Conservation (phyloP, 2,888 invertebrate genomes). For the Cetonia aurata region DNA sequence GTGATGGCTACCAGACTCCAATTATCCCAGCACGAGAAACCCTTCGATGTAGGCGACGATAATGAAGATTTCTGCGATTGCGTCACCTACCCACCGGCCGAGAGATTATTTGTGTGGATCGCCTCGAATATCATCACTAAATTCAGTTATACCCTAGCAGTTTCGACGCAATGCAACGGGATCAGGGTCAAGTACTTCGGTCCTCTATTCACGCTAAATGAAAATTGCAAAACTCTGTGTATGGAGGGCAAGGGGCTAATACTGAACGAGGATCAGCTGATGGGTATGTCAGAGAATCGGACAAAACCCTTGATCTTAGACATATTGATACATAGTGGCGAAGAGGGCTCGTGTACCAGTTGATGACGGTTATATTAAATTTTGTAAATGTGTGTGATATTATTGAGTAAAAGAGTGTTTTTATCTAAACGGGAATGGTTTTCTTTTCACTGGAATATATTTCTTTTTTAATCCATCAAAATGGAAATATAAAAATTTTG, state of each 20-base stretch:
- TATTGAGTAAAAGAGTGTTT: neutral
- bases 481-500: no score
- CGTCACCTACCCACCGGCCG: constrained; percentile 47
- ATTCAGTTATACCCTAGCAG: constrained; percentile 60
- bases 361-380: constrained; percentile 8
- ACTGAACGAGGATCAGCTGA: constrained; percentile 57
- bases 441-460: no score
- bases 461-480: no score
- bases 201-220: constrained; percentile 57
- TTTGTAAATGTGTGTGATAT: neutral
- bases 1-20: constrained; percentile 57
- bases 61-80: constrained; percentile 46
- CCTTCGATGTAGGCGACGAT: constrained; percentile 43
- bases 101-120: constrained; percentile 62
- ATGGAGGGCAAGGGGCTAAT: constrained; percentile 59
- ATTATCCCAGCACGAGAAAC: constrained; percentile 45
- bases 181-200: constrained; percentile 62
- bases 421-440: neutral
- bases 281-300: constrained; percentile 59
- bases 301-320: constrained; percentile 59
- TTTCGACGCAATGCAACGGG: constrained; percentile 59
- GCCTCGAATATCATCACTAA: constrained; percentile 59
- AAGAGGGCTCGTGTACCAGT: constrained; percentile 38
- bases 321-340: constrained; percentile 58
- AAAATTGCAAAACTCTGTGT: constrained; percentile 56